phyloP scores from a whole-genome alignment of 2,888 invertebrate genomes.

The Molorchus minor region DNA sequence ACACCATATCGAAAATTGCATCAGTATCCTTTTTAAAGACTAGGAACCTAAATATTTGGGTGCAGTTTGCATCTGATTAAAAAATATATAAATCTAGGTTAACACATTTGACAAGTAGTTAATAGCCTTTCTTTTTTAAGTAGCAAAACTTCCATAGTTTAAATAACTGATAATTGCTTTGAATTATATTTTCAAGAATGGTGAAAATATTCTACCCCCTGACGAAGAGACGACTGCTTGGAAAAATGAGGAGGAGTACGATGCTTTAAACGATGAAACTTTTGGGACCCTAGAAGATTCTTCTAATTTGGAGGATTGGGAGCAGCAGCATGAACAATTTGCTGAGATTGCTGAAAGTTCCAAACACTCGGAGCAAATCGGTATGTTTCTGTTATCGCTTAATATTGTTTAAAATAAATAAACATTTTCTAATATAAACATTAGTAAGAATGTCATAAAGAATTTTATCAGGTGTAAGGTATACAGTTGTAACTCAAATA shows the following conservation, averaged over 20 bases:
- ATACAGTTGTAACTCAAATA: too few relatives aligned
- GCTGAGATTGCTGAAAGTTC: slow-evolving; percentile 69
- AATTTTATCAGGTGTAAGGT: too few relatives aligned
- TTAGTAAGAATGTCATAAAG: too few relatives aligned
- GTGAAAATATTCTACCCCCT: slow-evolving; percentile 61
- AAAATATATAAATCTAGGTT: slow-evolving; percentile 28
- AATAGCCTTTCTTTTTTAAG: too few relatives aligned
- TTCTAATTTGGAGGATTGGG: slow-evolving; percentile 71
- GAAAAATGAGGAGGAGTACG: slow-evolving; percentile 79
- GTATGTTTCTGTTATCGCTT: too few relatives aligned
- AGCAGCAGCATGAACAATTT: slow-evolving; percentile 75
- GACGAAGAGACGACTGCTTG: slow-evolving; percentile 65
- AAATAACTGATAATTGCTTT: slow-evolving; percentile 2
- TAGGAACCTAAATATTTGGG: background rate
- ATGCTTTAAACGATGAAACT: slow-evolving; percentile 92
- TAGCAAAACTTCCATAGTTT: too few relatives aligned
- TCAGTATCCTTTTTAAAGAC: background rate
- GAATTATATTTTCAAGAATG: slow-evolving; percentile 53
- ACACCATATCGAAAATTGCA: background rate
- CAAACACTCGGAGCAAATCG: slow-evolving; percentile 57
- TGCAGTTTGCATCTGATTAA: background rate
- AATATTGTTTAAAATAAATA: too few relatives aligned
- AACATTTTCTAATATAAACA: too few relatives aligned
- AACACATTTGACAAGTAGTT: slow-evolving; percentile 4
- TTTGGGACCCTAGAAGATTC: slow-evolving; percentile 80